phyloP scores from a whole-genome alignment of 2,888 invertebrate genomes.

The Synanthedon andrenaeformis region DNA sequence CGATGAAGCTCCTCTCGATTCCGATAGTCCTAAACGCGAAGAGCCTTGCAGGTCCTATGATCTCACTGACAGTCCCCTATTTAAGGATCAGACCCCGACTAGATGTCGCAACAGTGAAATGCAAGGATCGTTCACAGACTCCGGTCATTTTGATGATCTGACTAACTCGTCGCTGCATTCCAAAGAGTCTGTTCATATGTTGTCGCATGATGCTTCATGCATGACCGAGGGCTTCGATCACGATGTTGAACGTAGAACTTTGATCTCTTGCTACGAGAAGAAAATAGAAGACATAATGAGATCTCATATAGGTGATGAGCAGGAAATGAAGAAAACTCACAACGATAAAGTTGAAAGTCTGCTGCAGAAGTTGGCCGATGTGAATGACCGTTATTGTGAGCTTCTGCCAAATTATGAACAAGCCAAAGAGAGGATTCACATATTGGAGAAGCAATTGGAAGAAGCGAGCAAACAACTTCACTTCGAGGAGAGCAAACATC shows the following conservation, averaged over 20 bases:
- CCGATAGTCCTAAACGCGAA: constrained; percentile 40
- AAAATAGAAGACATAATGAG: constrained; percentile 81
- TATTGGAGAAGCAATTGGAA: constrained; percentile 79
- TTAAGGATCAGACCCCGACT: constrained; percentile 55
- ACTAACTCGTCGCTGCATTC: constrained; percentile 82
- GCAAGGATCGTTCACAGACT: constrained; percentile 85
- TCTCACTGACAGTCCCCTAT: constrained; percentile 61
- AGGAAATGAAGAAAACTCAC: constrained; percentile 81
- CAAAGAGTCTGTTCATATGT: constrained; percentile 76
- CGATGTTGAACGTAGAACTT: constrained; percentile 75
- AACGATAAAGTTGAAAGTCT: constrained; percentile 84
- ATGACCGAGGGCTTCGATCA: constrained; percentile 65
- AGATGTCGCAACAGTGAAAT: constrained; percentile 69
- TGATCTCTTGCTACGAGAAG: constrained; percentile 80
- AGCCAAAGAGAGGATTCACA: constrained; percentile 77
- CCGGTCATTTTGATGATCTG: constrained; percentile 88
- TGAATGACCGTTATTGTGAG: constrained; percentile 83
- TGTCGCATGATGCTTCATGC: constrained; percentile 66
- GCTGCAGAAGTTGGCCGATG: constrained; percentile 78
- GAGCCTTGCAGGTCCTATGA: constrained; percentile 56
- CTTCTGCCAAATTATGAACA: constrained; percentile 79
- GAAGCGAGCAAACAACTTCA: constrained; percentile 75
- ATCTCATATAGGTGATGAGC: constrained; percentile 71
- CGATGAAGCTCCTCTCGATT: constrained; percentile 42
- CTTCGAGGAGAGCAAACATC: constrained; percentile 80